phyloP scores from a whole-genome alignment of 2,888 invertebrate genomes.

The Dryomyza anilis region DNA sequence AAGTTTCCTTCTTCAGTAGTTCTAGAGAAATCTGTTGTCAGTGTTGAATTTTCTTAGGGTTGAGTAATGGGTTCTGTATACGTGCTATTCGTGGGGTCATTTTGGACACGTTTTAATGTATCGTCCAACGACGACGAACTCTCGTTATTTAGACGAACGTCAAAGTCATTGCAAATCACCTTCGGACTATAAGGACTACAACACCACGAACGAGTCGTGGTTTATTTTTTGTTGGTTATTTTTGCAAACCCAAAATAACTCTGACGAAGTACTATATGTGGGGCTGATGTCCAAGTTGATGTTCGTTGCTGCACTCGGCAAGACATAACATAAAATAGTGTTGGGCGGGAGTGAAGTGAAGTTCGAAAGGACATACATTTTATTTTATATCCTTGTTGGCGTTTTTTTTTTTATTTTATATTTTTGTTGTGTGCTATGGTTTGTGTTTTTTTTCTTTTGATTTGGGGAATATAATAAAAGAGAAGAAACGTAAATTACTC shows the following conservation, averaged over 20 bases:
- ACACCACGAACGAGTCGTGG: too few species aligned
- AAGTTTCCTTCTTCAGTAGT: too few species aligned
- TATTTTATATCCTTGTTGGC: slow-evolving; percentile 6
- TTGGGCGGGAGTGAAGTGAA: too few species aligned
- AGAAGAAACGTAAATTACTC: slow-evolving; percentile 36
- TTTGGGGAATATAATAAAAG: slow-evolving; percentile 17
- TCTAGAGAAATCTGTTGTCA: background rate
- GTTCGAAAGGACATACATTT: slow-evolving; percentile 7
- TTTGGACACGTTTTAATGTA: slow-evolving; percentile 12
- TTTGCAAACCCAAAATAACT: slow-evolving; percentile 2
- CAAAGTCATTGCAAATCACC: slow-evolving; percentile 19
- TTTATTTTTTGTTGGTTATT: background rate
- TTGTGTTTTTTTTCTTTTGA: background rate
- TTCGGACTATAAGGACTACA: background rate
- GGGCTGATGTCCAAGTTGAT: slow-evolving; percentile 1
- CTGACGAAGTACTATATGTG: background rate
- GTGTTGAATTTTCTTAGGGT: background rate
- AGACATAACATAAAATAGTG: slow-evolving; percentile 4
- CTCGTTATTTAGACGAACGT: slow-evolving; percentile 11
- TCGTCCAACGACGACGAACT: slow-evolving; percentile 14
- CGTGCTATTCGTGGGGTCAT: too few species aligned
- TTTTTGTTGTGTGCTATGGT: slow-evolving; percentile 16
- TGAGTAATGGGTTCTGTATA: background rate
- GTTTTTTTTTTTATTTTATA: slow-evolving; percentile 24
- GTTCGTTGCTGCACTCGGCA: too few species aligned